Evolutionary conservation across 2,113 vertebrate species (phyloP).

Genomic region (Oreocharis arfaki): DNA sequence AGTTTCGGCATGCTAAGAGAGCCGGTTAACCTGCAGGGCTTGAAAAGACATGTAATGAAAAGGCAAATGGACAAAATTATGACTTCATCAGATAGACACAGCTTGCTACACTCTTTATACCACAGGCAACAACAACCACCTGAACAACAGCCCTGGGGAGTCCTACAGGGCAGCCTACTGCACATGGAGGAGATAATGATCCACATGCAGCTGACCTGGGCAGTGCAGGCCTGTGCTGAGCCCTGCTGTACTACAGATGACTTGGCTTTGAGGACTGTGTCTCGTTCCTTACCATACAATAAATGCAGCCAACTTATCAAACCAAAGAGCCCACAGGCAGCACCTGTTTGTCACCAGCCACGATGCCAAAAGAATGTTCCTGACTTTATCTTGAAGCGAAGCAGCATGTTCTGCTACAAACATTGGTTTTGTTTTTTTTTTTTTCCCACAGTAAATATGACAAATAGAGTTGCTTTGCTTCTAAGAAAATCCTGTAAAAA

Average conservation of each 20-base stretch:
- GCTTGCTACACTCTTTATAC: constrained; percentile 4
- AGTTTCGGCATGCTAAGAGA: constrained; percentile 57
- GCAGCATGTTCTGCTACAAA: not conserved
- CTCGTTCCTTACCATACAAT: not conserved
- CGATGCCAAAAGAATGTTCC: not conserved
- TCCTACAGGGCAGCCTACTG: not conserved
- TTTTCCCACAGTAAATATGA: not conserved
- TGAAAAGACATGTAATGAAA: not conserved
- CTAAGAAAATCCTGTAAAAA: not conserved
- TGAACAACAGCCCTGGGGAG: not conserved
- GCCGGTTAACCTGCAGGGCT: constrained; percentile 59
- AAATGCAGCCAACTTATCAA: not conserved
- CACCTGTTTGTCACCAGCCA: not conserved
- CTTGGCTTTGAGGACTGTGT: not conserved
- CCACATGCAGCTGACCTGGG: accelerated
- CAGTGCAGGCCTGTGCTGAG: not conserved
- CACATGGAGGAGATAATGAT: accelerated
- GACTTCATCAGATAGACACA: constrained; percentile 63
- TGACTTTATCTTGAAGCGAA: not conserved
- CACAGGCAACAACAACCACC: constrained; percentile 24
- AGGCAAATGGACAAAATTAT: constrained; percentile 23
- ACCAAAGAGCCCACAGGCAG: not conserved
- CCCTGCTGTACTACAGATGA: not conserved
- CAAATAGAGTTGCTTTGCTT: not conserved
- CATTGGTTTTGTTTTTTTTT: not conserved